These are phyloP conservation scores for Opisthocomus hoazin DNA, from an alignment of 2,113 vertebrate genomes.

Conservation along the genomic window DNA sequence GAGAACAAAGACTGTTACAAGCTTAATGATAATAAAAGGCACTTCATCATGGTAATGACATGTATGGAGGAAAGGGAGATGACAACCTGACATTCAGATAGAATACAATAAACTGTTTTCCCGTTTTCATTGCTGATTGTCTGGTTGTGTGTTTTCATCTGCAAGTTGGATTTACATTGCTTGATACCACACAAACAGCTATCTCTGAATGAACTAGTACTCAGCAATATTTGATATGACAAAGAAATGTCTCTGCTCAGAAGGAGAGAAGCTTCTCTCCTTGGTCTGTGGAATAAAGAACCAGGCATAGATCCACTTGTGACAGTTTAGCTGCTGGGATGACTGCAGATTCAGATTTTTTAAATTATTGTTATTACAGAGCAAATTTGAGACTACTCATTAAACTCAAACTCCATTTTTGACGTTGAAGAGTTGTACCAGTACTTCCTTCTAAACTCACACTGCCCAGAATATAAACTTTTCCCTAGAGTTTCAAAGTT, in stretches of 20 bases:
- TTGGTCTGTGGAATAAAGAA: background rate
- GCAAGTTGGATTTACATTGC: background rate
- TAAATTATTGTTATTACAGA: too few species aligned
- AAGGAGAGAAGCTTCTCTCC: background rate
- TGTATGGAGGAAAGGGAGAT: background rate
- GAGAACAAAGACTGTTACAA: background rate
- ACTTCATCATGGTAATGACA: background rate
- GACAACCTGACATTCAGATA: background rate
- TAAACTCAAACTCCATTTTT: background rate
- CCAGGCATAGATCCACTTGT: background rate
- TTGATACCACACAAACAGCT: too few species aligned
- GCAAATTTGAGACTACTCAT: background rate
- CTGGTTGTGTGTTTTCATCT: background rate
- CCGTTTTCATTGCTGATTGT: background rate
- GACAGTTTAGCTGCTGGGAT: background rate
- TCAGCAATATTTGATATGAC: background rate
- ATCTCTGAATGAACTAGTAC: background rate
- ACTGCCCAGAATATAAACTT: background rate
- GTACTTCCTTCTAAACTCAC: background rate
- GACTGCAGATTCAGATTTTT: background rate
- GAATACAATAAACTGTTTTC: background rate
- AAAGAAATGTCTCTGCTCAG: too few species aligned
- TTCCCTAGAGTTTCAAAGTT: background rate
- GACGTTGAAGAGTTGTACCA: background rate
- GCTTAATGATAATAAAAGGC: background rate